Base-by-base conservation (phyloP, 2,888 invertebrate species). In the Zeuzera pyrina region DNA sequence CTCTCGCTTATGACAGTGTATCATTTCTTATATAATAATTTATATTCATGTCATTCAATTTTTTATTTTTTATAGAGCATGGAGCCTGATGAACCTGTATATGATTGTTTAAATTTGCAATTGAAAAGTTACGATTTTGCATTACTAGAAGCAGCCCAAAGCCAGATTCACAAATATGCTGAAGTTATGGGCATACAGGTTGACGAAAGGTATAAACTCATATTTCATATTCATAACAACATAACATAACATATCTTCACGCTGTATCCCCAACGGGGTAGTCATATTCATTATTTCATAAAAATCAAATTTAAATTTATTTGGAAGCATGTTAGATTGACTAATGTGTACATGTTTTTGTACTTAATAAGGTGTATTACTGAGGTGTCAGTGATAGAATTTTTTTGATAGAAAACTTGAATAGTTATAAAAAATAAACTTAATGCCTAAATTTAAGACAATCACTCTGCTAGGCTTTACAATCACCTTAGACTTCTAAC, bases 121-220 rank as follows among this genome's bases (percentile, higher is more conserved):
- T 67, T 97, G 25, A 91, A 87, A 56, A 92, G 95, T 1, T 93
- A 95, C 63, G 93, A 94, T 61, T 97, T 85, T 70, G 86, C 93
- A 2, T 52, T 92, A 3, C 64, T 97, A 31, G 97, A 97, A 72
- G 88, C 83, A 40, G 95, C 89, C 58, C 93, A 93, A 57, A 88
- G 87, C 49, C 90, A 91, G 58, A 78, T 95, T 19, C 91, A 94
- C 52, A 87, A 86, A 52, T 73, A 91, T 47, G 89, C 91, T 5
- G 87, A 89, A 49, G 84, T 87, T 32, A 86, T 95, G 84, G 90
- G 91, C 12, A 64, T 95, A 31, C 89, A 91, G 52, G 88, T 94
- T 2, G 90, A 91, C 42, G 90, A 94, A 43, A 85, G 90, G 91
- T 91, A 41, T 36, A 42, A n/a, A n/a, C n/a, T n/a, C n/a, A n/a